Evolutionary conservation across 1,140 invertebrate genomes (phyloP).

Genomic region (Magallana ariakensis): DNA sequence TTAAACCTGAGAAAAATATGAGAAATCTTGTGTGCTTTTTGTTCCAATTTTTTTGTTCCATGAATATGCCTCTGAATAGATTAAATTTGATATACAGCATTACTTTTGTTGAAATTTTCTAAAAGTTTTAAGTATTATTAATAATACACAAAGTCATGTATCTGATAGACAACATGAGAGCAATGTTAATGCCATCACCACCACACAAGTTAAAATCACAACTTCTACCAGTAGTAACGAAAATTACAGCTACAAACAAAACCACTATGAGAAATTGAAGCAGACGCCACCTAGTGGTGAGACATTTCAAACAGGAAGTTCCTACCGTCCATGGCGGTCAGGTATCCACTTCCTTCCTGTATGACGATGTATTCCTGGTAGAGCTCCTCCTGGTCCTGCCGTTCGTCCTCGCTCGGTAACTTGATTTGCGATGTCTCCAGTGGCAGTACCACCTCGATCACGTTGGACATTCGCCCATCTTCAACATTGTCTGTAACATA

Average conservation of each 20-base stretch:
- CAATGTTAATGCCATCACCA: too few relatives aligned
- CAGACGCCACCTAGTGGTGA: not conserved
- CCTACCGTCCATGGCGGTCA: slow-evolving; percentile 74
- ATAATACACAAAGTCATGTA: too few relatives aligned
- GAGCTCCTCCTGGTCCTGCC: slow-evolving; percentile 75
- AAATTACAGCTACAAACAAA: not conserved
- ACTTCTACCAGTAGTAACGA: too few relatives aligned
- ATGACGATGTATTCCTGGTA: slow-evolving; percentile 78
- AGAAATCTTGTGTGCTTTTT: too few relatives aligned
- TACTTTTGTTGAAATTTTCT: too few relatives aligned
- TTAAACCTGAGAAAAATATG: too few relatives aligned
- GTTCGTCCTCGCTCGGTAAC: slow-evolving; percentile 68
- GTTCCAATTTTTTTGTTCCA: too few relatives aligned
- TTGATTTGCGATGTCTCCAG: slow-evolving; percentile 71
- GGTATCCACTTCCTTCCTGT: slow-evolving; percentile 73
- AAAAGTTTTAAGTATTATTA: too few relatives aligned
- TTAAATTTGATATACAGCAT: too few relatives aligned
- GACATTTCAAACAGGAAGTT: not conserved
- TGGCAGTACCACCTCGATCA: slow-evolving; percentile 76
- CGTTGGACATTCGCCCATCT: slow-evolving; percentile 76
- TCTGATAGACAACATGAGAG: too few relatives aligned
- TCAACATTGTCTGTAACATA: slow-evolving; percentile 55
- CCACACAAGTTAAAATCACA: too few relatives aligned
- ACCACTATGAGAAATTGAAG: not conserved
- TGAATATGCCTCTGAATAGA: too few relatives aligned